Base-by-base conservation (phyloP, 2,797 vertebrate genomes). In the Gouania willdenowi region DNA sequence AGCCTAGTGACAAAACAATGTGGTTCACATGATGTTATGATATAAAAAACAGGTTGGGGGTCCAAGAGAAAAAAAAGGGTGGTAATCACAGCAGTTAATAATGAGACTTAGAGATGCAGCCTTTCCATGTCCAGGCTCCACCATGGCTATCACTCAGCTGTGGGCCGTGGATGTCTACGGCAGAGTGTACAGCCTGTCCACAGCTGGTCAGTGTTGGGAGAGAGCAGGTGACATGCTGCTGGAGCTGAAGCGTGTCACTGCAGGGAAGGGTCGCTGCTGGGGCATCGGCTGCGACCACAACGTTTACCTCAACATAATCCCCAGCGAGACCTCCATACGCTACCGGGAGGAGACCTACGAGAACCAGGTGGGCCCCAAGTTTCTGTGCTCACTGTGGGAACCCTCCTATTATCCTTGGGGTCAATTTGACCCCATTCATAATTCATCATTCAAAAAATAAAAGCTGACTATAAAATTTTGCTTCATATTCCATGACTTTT, bases 111-210 rank as follows among this genome's bases (percentile, higher is more conserved):
- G n/a, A n/a, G n/a, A n/a, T n/a, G n/a, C n/a, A n/a, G n/a, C n/a
- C n/a, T n/a, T n/a, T n/a, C n/a, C n/a, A 9, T 44, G n/a, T 33
- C 33, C 56, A 89, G 88, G 82, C 18, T 6, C 17, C 48, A 66
- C 62, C 77, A 92, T 94, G 91, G 82, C 93, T 26, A 71, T 82
- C 60, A 94, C 93, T 0, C 78, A 87, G 52, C 64, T 99, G 64
- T 99, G 97, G 95, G 92, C 94, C 0, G 92, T 95, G 64, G 97
- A 99, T 39, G 91, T 96, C 63, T 94, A 95, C 1, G 95, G 97
- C 27, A 82, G 90, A 28, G 94, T 95, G 31, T 93, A 92, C 81
- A 93, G 91, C 0, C 87, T 99, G 0, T 90, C 91, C 33, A 92
- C 93, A 0, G 78, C 89, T 0, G 84, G 91, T 24, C 92, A 92